phyloP scores from a whole-genome alignment of 2,888 invertebrate genomes.

The Drosophila planitibia region DNA sequence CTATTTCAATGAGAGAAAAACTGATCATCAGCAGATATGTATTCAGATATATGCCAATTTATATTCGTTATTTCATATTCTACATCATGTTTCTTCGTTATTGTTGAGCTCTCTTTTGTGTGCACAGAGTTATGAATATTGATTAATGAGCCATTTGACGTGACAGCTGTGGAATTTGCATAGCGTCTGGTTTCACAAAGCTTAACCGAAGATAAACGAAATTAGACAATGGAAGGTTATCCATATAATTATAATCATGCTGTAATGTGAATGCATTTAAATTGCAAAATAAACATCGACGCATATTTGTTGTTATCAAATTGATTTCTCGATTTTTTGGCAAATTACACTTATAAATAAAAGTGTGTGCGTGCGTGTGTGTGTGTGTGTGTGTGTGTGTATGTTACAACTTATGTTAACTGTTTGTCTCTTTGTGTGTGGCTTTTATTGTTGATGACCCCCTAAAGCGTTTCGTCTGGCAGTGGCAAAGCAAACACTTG shows the following conservation, averaged over 20 bases:
- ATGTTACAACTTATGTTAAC: conserved; percentile 71
- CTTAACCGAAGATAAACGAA: conserved; percentile 2
- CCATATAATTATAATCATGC: conserved; percentile 46
- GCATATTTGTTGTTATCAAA: conserved; percentile 37
- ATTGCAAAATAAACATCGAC: conserved; percentile 65
- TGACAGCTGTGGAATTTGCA: conserved; percentile 22
- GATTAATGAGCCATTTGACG: conserved; percentile 21
- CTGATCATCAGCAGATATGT: neutral
- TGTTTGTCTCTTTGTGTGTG: conserved; percentile 60
- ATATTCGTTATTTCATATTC: neutral
- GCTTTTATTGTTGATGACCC: conserved; percentile 39
- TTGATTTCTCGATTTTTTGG: conserved; percentile 24
- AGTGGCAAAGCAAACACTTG: conserved; percentile 63
- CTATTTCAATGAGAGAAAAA: no score
- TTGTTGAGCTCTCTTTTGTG: conserved; percentile 26
- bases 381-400: conserved; percentile 28
- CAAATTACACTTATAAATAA: conserved; percentile 43
- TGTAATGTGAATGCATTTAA: conserved; percentile 76
- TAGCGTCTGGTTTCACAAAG: conserved; percentile 39
- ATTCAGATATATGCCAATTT: neutral
- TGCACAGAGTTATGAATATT: conserved; percentile 26
- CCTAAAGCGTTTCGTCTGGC: conserved; percentile 57
- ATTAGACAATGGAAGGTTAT: conserved; percentile 17
- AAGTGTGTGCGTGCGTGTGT: neutral
- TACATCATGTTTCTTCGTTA: neutral